Base-by-base conservation (phyloP, 2,888 invertebrate species). In the Sicus ferrugineus region DNA sequence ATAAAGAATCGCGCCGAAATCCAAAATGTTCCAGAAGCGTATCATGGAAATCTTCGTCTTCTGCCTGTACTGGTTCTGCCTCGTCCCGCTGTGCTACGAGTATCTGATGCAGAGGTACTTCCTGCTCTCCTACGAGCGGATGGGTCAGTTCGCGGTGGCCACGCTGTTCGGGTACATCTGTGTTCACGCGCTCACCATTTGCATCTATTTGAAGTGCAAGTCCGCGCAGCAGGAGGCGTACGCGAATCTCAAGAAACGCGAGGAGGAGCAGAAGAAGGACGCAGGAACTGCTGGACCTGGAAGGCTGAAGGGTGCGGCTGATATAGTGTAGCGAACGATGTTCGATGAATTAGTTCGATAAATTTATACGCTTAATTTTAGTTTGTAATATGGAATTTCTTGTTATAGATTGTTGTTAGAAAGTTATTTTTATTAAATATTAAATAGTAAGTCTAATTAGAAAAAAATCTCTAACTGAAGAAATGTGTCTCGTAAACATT, bases 11-110 rank as follows among this genome's bases (percentile, higher is more conserved):
- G 38, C 38, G 38, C 38, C 38, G 11, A 9, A 19, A 23, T 9
- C 5, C 21, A 72, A 69, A 71, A 79, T 79, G 79, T 79, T 78
- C 75, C 79, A 78, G 59, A 79, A 79, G 75, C 75, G 80, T 69
- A 73, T 79, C 70, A 74, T 79, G 61, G 79, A 79, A 70, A 23
- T 79, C 21, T 77, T 77, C 46, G 74, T 76, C 34, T 68, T 79
- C 14, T 67, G 79, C 16, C 73, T 77, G 14, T 79, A 76, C 67
- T 79, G 80, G 80, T 70, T 79, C 73, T 73, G 78, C 2, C 31
- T 79, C 14, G 74, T 73, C 16, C 80, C 77, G 11, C 69, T 73
- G 16, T 71, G 74, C 6, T 77, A 79, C 72, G 73, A 77, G n/a
- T 75, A 74, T 68, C 46, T 54, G n/a, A 56, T 19, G 19, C 56